Evolutionary conservation across 2,797 vertebrate species (phyloP).

Genomic region (Pantherophis vulpinus): DNA sequence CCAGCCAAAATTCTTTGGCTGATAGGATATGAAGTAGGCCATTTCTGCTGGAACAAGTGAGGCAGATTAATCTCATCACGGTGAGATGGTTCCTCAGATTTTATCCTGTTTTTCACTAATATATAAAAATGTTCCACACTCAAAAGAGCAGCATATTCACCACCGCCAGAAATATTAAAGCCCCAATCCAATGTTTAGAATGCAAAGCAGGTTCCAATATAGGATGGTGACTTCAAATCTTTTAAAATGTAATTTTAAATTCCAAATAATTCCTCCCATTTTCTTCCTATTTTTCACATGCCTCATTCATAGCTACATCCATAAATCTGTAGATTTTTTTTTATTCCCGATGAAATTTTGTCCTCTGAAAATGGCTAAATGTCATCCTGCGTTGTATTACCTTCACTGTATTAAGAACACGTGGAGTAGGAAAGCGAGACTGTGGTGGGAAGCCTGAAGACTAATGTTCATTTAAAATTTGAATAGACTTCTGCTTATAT

Average conservation of each 20-base stretch:
- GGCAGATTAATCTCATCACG: background rate
- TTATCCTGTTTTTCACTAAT: background rate
- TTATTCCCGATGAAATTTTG: background rate
- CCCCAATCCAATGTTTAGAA: background rate
- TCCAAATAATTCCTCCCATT: background rate
- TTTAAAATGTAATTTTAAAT: background rate
- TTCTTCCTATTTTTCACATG: background rate
- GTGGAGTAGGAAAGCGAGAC: background rate
- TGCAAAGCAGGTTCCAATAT: background rate
- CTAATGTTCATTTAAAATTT: background rate
- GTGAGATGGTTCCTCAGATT: background rate
- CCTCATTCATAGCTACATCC: background rate
- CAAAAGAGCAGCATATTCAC: background rate
- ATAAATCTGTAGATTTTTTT: background rate
- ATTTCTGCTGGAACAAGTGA: background rate
- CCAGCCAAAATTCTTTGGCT: background rate
- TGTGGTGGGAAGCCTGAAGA: background rate
- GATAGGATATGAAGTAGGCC: background rate
- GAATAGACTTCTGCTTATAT: background rate
- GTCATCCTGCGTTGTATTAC: background rate
- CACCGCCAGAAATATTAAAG: background rate
- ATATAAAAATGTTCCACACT: background rate
- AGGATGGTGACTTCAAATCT: background rate
- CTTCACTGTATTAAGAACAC: background rate
- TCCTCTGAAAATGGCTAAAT: background rate